Evolutionary conservation across 2,113 vertebrate genomes (phyloP), one percentile per base, ranked within the genome.

Genomic region (Osmerus mordax): DNA sequence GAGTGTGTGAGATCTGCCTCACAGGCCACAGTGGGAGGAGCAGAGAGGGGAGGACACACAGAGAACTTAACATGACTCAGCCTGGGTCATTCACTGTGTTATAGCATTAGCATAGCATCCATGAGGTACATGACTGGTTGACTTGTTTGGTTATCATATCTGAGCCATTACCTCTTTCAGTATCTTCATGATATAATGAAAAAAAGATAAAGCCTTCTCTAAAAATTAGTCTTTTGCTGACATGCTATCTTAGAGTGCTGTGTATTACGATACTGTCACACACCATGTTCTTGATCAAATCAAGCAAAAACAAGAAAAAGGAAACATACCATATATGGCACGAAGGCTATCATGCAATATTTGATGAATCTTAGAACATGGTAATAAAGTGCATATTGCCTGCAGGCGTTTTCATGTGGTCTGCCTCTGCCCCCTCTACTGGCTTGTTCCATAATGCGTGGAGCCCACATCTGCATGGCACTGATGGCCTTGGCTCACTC

Each of bases 21-120:
- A 78, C 61, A 29, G 72, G 85, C 19, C 76, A 86, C 66, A 87
- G 74, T n/a, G 23, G 83, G 74, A 86, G 78, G 72, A 87, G 84
- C 76, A 87, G 73, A 82, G 71, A 81, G 72, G 80, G 83, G 87
- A 78, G 86, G 87, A 75, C 80, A 75, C 80, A 79, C 74, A 86
- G 82, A 84, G 61, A 70, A 73, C 71, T 80, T 83, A 81, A 84
- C 80, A 75, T 90, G 86, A 89, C 87, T 90, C 87, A 87, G 86
- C 83, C 81, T 72, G 79, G 78, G 81, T 64, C 18, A 36, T 32
- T 81, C 73, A 75, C 2, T 73, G 9, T 12, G 41, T 47, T 11
- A 47, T 47, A 47, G 41, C 9, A 47, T 47, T 47, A 47, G 41
- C 4, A 63, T 79, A 78, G 80, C 76, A 73, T 69, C 65, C 76